A percentile compares a stretch with the other conserved stretches of the same genome.
Evolutionary conservation across 1,140 invertebrate genomes (phyloP).

Genomic region (Epicauta chinensis): DNA sequence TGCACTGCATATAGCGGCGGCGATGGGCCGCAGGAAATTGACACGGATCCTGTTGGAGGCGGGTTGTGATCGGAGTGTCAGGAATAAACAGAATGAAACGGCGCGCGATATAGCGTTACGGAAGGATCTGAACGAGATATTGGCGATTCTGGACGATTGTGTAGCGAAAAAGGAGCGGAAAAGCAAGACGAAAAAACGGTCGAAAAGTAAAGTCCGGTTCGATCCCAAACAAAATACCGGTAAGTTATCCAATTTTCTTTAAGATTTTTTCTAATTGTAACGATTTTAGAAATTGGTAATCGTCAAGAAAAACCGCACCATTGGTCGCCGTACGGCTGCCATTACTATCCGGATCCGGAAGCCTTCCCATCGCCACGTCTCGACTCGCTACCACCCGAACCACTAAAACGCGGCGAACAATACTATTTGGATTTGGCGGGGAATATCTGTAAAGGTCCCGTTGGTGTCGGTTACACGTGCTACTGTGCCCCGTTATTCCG

Average conservation of each 20-base stretch:
- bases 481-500: conserved; percentile 75
- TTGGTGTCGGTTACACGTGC: conserved; percentile 77
- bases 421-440: conserved; percentile 94
- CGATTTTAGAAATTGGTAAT: neutral
- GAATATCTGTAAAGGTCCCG: conserved; percentile 90
- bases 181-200: conserved; percentile 38
- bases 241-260: neutral
- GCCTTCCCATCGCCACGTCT: conserved; percentile 78
- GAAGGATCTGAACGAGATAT: conserved; percentile 58
- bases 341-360: conserved; percentile 76
- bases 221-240: conserved; percentile 24
- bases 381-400: conserved; percentile 78
- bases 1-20: conserved; percentile 85
- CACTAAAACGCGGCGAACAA: conserved; percentile 81
- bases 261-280: neutral
- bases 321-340: conserved; percentile 87
- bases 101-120: conserved; percentile 82
- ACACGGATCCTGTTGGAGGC: conserved; percentile 86
- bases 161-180: conserved; percentile 42
- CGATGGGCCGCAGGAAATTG: conserved; percentile 87
- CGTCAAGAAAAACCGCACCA: conserved; percentile 44
- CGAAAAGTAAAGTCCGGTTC: conserved; percentile 44
- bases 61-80: conserved; percentile 67
- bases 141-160: conserved; percentile 40
- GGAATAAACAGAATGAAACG: conserved; percentile 90